A percentile compares a stretch with the other conserved stretches of the same genome.
These are phyloP conservation scores for Picathartes gymnocephalus DNA, from an alignment of 2,113 vertebrate genomes.

Conservation along the genomic window DNA sequence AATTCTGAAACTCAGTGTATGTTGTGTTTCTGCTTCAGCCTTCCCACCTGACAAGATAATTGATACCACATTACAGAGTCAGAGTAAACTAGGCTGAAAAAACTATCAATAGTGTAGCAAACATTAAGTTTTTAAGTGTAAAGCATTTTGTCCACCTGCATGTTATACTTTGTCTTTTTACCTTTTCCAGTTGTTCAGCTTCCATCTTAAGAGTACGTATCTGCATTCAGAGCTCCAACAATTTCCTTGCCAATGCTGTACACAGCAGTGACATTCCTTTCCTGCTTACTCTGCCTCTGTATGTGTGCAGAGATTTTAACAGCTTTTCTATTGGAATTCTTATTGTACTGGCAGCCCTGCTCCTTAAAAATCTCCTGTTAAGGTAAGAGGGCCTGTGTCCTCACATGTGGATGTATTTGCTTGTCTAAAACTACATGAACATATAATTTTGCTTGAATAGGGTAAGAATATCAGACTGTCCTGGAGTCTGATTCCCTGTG, in stretches of 20 bases:
- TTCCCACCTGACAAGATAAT: neutral
- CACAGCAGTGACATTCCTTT: neutral
- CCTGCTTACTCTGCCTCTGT: neutral
- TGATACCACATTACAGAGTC: neutral
- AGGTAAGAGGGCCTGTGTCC: fast-evolving
- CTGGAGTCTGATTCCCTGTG: neutral
- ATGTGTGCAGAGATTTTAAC: neutral
- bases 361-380: neutral
- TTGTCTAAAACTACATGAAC: neutral
- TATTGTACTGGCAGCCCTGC: neutral
- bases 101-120: neutral
- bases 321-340: neutral
- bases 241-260: neutral
- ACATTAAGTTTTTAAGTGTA: neutral
- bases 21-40: neutral
- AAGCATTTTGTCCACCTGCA: neutral
- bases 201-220: neutral
- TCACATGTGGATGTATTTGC: neutral
- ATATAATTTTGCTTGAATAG: neutral
- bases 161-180: neutral
- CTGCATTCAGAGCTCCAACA: fast-evolving
- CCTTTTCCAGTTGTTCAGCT: neutral
- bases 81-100: neutral
- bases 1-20: neutral
- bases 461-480: neutral